Base-by-base conservation (phyloP, 2,113 vertebrate species). In the Stomatorhinus ivindoensis region DNA sequence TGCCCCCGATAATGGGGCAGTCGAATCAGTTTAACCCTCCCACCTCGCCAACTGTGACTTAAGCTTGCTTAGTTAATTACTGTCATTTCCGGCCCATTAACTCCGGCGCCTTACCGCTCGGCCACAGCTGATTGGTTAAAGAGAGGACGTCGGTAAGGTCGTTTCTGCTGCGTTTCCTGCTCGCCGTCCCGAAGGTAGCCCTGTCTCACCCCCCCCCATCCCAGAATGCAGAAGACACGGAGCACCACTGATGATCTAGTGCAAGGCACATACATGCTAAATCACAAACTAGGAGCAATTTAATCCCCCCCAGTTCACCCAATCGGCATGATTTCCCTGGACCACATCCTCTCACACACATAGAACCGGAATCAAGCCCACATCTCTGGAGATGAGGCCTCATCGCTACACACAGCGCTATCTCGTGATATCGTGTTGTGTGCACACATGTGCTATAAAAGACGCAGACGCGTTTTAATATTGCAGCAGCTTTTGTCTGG, bases 41-140 rank as follows among this genome's bases (percentile, higher is more conserved):
- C 48, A 51, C 48, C 84, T 35, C 48, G 27, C 24, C 84, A 11
- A 47, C 13, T 53, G 27, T 48, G 24, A 50, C 5, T 87, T 87
- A 53, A 35, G 85, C 17, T 87, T 87, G 27, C 50, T 87, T 87
- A 55, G 85, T 55, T 87, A 87, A 87, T 87, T 53, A 53, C 50
- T 55, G 85, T 87, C 85, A 17, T 87, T 55, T 87, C 50, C n/a
- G 50, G 50, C 31, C 39, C 50, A 53, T 87, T 87, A 87, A 13
- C 85, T 55, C 85, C 50, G 11, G 31, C 15, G 39, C 13, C 73
- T 39, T 35, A 19, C 27, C 35, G 80, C 44, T 44, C 42, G 19
- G 80, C 39, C 24, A 4, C 24, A 84, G 82, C 82, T 47, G 82
- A 47, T n/a, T 84, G 39, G 82, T n/a, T 44, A 84, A 84, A 47